Evolutionary conservation across 2,113 vertebrate species (phyloP), one percentile per base, ranked within the genome.

Genomic region (Scartelaos histophorus): DNA sequence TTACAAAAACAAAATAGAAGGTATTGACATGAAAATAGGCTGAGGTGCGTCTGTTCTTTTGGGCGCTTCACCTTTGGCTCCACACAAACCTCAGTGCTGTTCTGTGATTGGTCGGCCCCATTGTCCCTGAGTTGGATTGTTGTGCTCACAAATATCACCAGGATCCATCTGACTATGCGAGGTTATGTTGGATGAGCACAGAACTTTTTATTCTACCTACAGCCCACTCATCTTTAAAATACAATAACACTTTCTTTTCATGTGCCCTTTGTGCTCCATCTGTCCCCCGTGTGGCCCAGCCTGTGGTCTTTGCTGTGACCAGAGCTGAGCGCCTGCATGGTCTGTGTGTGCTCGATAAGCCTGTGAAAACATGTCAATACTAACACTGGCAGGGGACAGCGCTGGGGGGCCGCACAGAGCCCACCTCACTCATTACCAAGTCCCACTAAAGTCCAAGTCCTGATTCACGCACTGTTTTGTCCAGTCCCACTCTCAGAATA

Each of bases 301-400:
- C 17, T 21, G 49, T 74, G 71, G 67, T 53, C 53, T 84, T 78
- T 80, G 24, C 54, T 67, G 29, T 56, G 38, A 78, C 45, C 57
- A 74, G 24, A 57, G 60, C 70, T 0, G 47, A 57, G n/a, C 7
- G 58, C 65, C 66, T 72, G 81, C 76, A 70, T 54, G 53, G 75
- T 69, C 84, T 88, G 85, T 70, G 56, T 66, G 75, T 72, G 61
- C 47, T 69, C 6, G 80, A 88, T 85, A 80, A 87, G 74, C 68
- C 76, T 71, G 45, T 71, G 35, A 79, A 43, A 82, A 69, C 75
- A 69, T 79, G 78, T 82, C 69, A 82, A 68, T 71, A 66, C 58
- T 61, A 46, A 58, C 64, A 24, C 35, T 80, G 79, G 79, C 70
- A 68, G 53, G 71, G 67, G 71, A 67, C 54, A n/a, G 66, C 51